Base-by-base conservation (phyloP, 1,140 invertebrate species). In the Luehdorfia chinensis region DNA sequence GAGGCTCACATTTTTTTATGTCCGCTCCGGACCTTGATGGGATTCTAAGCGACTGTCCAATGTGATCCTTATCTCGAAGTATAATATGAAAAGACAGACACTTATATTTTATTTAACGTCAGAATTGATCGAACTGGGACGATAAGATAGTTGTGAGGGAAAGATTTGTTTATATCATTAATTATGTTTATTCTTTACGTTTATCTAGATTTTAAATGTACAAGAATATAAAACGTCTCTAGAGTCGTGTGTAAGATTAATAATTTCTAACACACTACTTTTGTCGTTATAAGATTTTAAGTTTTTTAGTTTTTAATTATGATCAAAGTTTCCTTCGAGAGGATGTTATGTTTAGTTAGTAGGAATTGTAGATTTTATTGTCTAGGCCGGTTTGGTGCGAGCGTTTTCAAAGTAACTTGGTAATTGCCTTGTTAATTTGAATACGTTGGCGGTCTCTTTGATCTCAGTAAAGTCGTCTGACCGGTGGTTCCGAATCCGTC, bases 51-150 rank as follows among this genome's bases (percentile, higher is more conserved):
- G 74, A 78, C 67, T 83, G 79, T 85, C 79, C 81, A 69, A 80
- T 59, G 60, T 54, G 79, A 85, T 84, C 61, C 67, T 78, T 84
- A 85, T 85, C 81, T 74, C 54, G 47, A 50, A 59, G 78, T 69
- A 79, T 81, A 85, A 85, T 80, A 81, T 75, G 69, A 79, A 74
- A 71, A 76, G 75, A 84, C 75, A 79, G 78, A 84, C 81, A 79
- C 78, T 83, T 85, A 85, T 80, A 85, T 80, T 85, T 85, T 85
- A 85, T 85, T 84, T 84, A 84, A 85, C 66, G 75, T 83, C 77
- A 76, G 70, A 71, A 68, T 64, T 74, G 81, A 85, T 85, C 77
- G 69, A 80, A 78, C 55, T 75, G 69, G 50, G 55, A 48, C 52
- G 81, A 85, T 85, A 85, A 84, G 59, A 62, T 50, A 30, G 41